phyloP scores from a whole-genome alignment of 2,113 vertebrate species.

The Perca fluviatilis region DNA sequence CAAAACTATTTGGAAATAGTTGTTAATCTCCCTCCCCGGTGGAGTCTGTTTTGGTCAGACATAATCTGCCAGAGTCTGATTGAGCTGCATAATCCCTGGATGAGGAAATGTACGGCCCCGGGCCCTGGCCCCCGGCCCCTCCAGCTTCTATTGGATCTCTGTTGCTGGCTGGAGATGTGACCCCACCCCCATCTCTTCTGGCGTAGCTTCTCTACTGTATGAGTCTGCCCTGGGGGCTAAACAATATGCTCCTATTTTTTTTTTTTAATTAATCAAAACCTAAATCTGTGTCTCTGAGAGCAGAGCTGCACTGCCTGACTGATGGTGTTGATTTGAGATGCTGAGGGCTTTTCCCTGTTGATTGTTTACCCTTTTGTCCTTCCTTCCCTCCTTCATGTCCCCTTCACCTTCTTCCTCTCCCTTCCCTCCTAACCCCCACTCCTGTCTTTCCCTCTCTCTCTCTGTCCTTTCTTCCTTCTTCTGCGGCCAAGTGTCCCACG shows the following conservation, averaged over 20 bases:
- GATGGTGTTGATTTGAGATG: constrained; percentile 8
- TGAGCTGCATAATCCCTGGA: constrained; percentile 82
- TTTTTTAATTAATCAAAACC: constrained; percentile 79
- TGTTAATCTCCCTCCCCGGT: constrained; percentile 67
- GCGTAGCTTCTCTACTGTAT: constrained; percentile 83
- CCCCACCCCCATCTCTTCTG: constrained; percentile 67
- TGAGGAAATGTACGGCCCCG: constrained; percentile 57
- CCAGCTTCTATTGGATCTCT: constrained; percentile 45
- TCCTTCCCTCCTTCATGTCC: not conserved
- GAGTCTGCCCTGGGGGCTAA: constrained; percentile 86
- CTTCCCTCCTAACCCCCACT: not conserved
- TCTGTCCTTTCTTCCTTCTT: not conserved
- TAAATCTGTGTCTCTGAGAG: constrained; percentile 45
- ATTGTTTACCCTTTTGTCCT: not conserved
- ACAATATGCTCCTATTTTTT: constrained; percentile 83
- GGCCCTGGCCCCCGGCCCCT: constrained; percentile 23
- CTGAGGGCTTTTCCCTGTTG: not conserved
- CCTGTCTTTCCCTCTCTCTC: not conserved
- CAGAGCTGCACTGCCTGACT: constrained; percentile 18
- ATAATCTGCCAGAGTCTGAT: constrained; percentile 82
- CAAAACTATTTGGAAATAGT: constrained; percentile 75
- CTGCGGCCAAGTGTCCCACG: not conserved
- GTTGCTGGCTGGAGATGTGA: constrained; percentile 55
- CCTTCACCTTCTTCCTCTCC: not conserved
- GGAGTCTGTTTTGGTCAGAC: constrained; percentile 79